Evolutionary conservation across 2,113 vertebrate species (phyloP).

Genomic region (Hippopotamus amphibius): DNA sequence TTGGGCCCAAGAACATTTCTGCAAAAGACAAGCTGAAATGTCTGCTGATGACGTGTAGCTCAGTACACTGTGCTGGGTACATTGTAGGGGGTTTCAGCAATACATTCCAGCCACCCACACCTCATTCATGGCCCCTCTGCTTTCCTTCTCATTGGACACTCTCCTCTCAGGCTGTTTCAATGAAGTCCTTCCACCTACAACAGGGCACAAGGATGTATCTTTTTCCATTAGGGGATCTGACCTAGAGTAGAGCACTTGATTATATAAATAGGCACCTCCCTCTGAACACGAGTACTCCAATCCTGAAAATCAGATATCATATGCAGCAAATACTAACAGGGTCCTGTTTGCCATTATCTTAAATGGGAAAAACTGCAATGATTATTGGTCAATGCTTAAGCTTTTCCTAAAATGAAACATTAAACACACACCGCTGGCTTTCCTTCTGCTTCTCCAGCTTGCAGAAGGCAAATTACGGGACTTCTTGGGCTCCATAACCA

Average conservation of each 20-base stretch:
- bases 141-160: not conserved
- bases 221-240: not conserved
- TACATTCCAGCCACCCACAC: not conserved
- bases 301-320: not conserved
- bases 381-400: not conserved
- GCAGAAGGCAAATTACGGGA: not conserved
- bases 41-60: not conserved
- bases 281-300: not conserved
- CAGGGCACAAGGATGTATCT: not conserved
- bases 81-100: not conserved
- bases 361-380: not conserved
- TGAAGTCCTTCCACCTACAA: not conserved
- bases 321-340: not conserved
- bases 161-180: not conserved
- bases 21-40: not conserved
- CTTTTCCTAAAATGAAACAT: not conserved
- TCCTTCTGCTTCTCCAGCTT: not conserved
- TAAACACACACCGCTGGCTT: not conserved
- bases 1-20: not conserved
- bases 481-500: not conserved
- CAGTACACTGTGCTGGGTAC: no score
- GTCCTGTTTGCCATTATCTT: not conserved
- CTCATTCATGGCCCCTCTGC: accelerated
- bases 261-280: not conserved
- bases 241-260: not conserved